phyloP scores from a whole-genome alignment of 2,797 vertebrate species.

The Liparis tanakae region DNA sequence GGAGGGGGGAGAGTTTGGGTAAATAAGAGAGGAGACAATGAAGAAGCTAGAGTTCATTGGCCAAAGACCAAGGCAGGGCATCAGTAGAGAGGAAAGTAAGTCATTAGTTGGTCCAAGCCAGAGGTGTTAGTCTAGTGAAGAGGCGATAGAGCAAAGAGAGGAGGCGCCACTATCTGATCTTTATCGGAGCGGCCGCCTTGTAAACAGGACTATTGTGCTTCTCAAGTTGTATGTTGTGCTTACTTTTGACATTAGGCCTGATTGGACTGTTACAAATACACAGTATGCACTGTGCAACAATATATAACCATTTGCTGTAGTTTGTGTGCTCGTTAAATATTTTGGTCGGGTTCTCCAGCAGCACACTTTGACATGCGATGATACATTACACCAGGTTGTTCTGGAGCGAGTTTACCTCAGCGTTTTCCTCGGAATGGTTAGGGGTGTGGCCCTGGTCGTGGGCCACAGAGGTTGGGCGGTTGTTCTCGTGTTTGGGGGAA shows the following conservation, averaged over 20 bases:
- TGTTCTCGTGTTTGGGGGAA: slow-evolving; percentile 89
- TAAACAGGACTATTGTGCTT: slow-evolving; percentile 77
- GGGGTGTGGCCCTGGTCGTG: slow-evolving; percentile 61
- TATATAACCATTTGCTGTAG: slow-evolving; percentile 19
- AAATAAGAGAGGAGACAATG: slow-evolving; percentile 56
- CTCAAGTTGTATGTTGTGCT: slow-evolving; percentile 68
- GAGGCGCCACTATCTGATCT: slow-evolving; percentile 66
- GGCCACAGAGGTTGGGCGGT: slow-evolving; percentile 79
- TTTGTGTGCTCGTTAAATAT: slow-evolving; percentile 32
- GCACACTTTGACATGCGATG: slow-evolving; percentile 28
- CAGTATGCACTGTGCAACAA: slow-evolving; percentile 51
- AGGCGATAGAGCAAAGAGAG: slow-evolving; percentile 55
- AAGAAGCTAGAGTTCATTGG: slow-evolving; percentile 70
- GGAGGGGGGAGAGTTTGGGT: slow-evolving; percentile 26
- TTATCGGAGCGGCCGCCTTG: slow-evolving; percentile 66
- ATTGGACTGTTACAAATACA: slow-evolving; percentile 46
- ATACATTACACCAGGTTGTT: slow-evolving; percentile 90
- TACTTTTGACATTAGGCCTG: slow-evolving; percentile 56
- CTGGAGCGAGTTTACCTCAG: slow-evolving; percentile 91
- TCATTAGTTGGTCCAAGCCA: slow-evolving; percentile 72
- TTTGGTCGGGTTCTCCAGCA: slow-evolving; percentile 48
- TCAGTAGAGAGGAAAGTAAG: slow-evolving; percentile 72
- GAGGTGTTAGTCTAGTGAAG: slow-evolving; percentile 71
- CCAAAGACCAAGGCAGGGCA: slow-evolving; percentile 74
- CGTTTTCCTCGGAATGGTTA: slow-evolving; percentile 74